Conservation (phyloP, 1,140 invertebrate genomes). For the Hetaerina americana region DNA sequence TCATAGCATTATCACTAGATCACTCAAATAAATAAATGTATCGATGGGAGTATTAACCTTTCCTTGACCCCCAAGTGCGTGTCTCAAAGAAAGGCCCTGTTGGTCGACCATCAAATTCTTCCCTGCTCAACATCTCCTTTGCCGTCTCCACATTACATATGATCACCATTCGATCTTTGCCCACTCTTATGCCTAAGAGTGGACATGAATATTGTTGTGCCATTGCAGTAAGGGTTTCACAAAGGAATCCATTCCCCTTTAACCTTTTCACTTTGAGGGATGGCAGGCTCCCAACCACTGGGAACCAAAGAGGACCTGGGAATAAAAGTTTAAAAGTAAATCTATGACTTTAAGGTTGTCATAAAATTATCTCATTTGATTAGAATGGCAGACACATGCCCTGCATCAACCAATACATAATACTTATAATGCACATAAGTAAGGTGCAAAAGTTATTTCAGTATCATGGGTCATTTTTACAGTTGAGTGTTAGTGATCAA, state of each 20-base stretch:
- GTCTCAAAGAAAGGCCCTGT: conserved; percentile 51
- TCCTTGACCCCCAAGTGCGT: conserved; percentile 45
- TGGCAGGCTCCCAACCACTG: conserved; percentile 30
- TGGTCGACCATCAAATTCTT: conserved; percentile 54
- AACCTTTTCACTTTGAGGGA: not conserved
- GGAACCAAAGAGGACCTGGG: conserved; percentile 33
- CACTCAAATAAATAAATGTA: too few relatives aligned
- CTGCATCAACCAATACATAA: too few relatives aligned
- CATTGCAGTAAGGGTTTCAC: conserved; percentile 27
- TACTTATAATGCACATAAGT: too few relatives aligned
- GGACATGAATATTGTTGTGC: conserved; percentile 25
- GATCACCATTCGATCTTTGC: conserved; percentile 41
- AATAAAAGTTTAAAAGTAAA: too few relatives aligned
- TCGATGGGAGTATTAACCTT: conserved; percentile 40
- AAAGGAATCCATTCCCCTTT: conserved; percentile 20
- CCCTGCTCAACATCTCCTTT: conserved; percentile 40
- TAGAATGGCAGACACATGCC: too few relatives aligned
- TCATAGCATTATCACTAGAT: not conserved
- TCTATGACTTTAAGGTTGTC: too few relatives aligned
- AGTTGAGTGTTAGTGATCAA: too few relatives aligned
- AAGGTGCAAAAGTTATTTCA: too few relatives aligned
- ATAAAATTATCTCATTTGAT: too few relatives aligned
- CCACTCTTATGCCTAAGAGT: conserved; percentile 37
- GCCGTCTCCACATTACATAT: conserved; percentile 45
- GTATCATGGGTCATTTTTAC: too few relatives aligned